phyloP scores from a whole-genome alignment of 2,888 invertebrate species.

The Phlogophora meticulosa region DNA sequence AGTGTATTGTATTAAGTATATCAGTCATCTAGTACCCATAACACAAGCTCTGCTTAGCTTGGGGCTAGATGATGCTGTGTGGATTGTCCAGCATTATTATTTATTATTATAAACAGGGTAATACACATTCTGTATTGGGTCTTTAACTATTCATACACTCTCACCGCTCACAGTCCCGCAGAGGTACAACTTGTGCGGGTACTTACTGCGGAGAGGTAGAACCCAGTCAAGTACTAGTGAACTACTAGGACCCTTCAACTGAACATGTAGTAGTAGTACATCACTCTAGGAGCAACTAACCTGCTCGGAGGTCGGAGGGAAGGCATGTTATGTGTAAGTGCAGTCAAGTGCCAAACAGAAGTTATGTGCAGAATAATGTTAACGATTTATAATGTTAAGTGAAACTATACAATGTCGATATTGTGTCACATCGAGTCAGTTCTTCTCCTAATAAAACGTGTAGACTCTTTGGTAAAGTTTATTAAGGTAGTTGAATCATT shows the following conservation, averaged over 20 bases:
- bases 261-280: neutral
- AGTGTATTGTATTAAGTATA: too few relatives aligned
- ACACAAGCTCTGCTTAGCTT: too few relatives aligned
- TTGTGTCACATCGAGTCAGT: too few relatives aligned
- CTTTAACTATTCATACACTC: neutral
- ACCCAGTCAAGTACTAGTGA: constrained; percentile 1
- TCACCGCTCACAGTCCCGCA: neutral
- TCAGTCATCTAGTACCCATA: too few relatives aligned
- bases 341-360: neutral
- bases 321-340: neutral
- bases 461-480: too few relatives aligned
- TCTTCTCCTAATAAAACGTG: too few relatives aligned
- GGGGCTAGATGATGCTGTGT: too few relatives aligned
- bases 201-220: constrained; percentile 1
- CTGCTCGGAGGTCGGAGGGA: neutral
- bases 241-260: constrained; percentile 22
- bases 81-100: too few relatives aligned
- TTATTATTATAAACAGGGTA: neutral
- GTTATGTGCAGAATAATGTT: neutral
- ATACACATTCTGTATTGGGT: neutral
- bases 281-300: neutral
- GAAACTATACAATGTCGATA: neutral
- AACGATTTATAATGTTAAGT: neutral
- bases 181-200: constrained; percentile 3
- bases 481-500: too few relatives aligned